These are phyloP conservation scores for Cordylochernes scorpioides DNA, from an alignment of 2,888 invertebrate genomes.

Conservation along the genomic window DNA sequence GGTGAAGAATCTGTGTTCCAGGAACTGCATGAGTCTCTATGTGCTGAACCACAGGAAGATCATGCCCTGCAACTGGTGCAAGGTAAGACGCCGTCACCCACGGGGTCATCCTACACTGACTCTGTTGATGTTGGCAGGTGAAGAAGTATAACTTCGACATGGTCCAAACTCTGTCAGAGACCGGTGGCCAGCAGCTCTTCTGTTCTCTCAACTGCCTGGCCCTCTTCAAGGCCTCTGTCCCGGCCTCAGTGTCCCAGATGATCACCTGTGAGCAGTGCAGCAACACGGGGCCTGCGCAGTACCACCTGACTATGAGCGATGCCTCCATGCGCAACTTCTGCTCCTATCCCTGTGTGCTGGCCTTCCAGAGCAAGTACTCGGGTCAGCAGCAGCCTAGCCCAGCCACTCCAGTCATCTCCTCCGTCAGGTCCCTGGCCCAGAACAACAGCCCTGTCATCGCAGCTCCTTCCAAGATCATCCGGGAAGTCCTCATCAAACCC, in stretches of 20 bases:
- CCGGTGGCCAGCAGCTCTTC: constrained; percentile 39
- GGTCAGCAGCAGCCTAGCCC: too few relatives aligned
- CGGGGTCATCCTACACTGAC: neutral
- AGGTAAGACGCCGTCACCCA: constrained; percentile 23
- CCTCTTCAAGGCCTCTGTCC: constrained; percentile 21
- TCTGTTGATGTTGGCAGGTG: constrained; percentile 30
- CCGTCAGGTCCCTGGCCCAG: constrained; percentile 22
- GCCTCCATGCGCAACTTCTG: constrained; percentile 25
- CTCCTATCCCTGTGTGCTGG: constrained; percentile 22
- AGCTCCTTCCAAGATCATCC: constrained; percentile 6
- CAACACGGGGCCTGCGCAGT: constrained; percentile 22
- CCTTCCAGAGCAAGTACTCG: constrained; percentile 22
- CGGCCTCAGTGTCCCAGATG: constrained; percentile 22
- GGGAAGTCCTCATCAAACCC: constrained; percentile 39
- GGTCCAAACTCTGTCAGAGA: constrained; percentile 41
- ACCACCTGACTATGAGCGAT: constrained; percentile 25
- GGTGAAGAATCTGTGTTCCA: too few relatives aligned
- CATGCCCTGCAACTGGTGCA: constrained; percentile 77
- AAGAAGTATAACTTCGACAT: constrained; percentile 91
- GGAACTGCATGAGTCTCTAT: constrained; percentile 66
- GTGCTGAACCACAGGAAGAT: constrained; percentile 62
- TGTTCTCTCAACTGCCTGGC: constrained; percentile 63
- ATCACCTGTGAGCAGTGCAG: constrained; percentile 23
- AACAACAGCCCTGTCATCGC: too few relatives aligned
- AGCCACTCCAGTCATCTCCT: constrained; percentile 21